Evolutionary conservation across 2,888 invertebrate genomes (phyloP), one percentile per base, ranked within the genome.

Genomic region (Colletes collaris): DNA sequence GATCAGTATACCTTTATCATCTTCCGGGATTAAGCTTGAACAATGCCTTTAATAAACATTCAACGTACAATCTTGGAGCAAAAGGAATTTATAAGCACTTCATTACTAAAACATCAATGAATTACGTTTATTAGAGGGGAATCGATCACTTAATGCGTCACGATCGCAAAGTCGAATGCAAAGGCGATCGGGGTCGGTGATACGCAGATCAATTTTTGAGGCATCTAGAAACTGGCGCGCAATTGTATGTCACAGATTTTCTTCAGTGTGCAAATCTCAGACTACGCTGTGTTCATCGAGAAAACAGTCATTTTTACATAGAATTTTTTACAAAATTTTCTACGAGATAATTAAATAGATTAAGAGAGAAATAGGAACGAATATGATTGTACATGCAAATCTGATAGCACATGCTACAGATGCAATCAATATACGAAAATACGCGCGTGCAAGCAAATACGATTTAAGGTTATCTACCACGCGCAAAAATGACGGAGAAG

Each of bases 121-220:
- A 71, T 71, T 55, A 56, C 46, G 53, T 65, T 64, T 65, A 60
- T 55, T 49, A 49, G 37, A 65, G 53, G n/a, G n/a, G 46, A 58
- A 55, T 37, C 62, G 63, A 64, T 55, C 53, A 44, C 19, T 67
- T 27, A 46, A 68, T 62, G 75, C 75, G 73, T 80, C 76, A 71
- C 55, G 76, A 78, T 84, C 64, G 53, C 71, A 71, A 76, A 82
- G 80, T 80, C 66, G 73, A 82, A 72, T 74, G 77, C 35, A 65
- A 68, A 71, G 73, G 73, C 80, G 82, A 82, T 80, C 78, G 78
- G 56, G 84, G 78, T 76, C 76, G 76, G 66, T 74, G 80, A 84
- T 84, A 80, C 68, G 70, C 49, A 52, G 80, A 82, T 80, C 55
- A 49, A 72, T 79, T 83, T 81, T 81, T 80, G 27, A 62, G n/a